Conservation (phyloP, 1,140 invertebrate genomes). For the Zaprionus tsacasi region DNA sequence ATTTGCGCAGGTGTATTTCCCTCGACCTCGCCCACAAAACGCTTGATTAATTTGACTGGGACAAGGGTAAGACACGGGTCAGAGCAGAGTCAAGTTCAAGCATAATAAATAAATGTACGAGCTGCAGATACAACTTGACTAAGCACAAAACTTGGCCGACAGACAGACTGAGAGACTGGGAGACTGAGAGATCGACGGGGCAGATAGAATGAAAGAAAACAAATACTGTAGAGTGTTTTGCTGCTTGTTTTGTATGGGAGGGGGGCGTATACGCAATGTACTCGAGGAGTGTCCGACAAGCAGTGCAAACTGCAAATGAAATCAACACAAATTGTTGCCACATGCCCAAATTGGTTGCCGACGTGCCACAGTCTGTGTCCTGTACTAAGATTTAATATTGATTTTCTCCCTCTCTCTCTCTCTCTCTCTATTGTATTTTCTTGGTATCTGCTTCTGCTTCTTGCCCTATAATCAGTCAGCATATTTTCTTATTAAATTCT, state of each 20-base stretch:
- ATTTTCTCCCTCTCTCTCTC: slow-evolving; percentile 53
- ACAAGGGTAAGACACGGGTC: slow-evolving; percentile 13
- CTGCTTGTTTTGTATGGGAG: slow-evolving; percentile 16
- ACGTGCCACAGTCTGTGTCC: slow-evolving; percentile 54
- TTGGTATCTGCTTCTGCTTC: background rate
- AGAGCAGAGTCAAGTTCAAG: slow-evolving; percentile 10
- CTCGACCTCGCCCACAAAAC: slow-evolving; percentile 14
- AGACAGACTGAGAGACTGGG: background rate
- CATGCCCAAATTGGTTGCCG: slow-evolving; percentile 66
- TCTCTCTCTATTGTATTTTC: slow-evolving; percentile 15
- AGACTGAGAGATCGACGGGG: background rate
- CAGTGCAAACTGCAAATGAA: slow-evolving; percentile 78
- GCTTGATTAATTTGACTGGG: slow-evolving; percentile 28
- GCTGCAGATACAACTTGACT: slow-evolving; percentile 54
- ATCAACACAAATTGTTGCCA: slow-evolving; percentile 78
- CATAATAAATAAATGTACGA: slow-evolving; percentile 45
- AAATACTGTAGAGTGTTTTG: slow-evolving; percentile 11
- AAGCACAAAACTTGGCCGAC: slow-evolving; percentile 59
- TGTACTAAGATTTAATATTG: slow-evolving; percentile 69
- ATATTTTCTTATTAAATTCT: slow-evolving; percentile 65
- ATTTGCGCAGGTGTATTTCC: slow-evolving; percentile 20
- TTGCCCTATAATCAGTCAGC: slow-evolving; percentile 49
- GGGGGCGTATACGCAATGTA: slow-evolving; percentile 64
- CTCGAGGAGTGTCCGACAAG: slow-evolving; percentile 18
- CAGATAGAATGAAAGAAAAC: background rate